Conservation (phyloP, 92 coral and sea anemone genomes). For the Siderastrea siderea region DNA sequence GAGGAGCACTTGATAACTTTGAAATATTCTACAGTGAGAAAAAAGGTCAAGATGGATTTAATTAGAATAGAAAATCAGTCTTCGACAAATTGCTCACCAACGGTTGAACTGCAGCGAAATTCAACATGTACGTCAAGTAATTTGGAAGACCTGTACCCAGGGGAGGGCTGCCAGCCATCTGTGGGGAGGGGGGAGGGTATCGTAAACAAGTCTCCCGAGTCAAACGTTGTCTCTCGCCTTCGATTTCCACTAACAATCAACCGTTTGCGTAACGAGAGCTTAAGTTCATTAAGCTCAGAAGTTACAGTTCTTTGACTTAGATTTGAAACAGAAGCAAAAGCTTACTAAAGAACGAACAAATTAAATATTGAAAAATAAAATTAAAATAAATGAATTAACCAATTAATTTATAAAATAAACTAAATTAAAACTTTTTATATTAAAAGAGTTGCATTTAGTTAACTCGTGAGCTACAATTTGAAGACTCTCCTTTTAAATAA, state of each 20-base stretch:
- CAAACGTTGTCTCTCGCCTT: background rate
- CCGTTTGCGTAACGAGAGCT: background rate
- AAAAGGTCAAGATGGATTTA: constrained; percentile 7
- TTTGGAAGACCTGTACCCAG: background rate
- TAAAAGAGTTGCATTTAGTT: no score
- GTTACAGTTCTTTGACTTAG: background rate
- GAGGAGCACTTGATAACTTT: constrained; percentile 34
- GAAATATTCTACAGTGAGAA: background rate
- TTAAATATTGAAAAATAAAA: no score
- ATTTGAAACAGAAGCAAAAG: no score
- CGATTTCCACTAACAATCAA: background rate
- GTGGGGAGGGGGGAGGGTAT: background rate
- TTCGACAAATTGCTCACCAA: background rate
- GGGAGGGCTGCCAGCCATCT: background rate
- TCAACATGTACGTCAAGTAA: background rate
- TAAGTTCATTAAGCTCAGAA: background rate
- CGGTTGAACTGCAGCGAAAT: background rate
- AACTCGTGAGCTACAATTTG: no score
- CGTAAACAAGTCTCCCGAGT: background rate
- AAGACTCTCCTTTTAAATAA: no score
- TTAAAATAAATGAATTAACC: no score
- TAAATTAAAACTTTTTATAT: no score
- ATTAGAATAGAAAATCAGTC: background rate
- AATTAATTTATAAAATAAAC: no score
- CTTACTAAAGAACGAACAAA: no score